Conservation (phyloP, 2,797 vertebrate species). For the Urosaurus nigricauda region DNA sequence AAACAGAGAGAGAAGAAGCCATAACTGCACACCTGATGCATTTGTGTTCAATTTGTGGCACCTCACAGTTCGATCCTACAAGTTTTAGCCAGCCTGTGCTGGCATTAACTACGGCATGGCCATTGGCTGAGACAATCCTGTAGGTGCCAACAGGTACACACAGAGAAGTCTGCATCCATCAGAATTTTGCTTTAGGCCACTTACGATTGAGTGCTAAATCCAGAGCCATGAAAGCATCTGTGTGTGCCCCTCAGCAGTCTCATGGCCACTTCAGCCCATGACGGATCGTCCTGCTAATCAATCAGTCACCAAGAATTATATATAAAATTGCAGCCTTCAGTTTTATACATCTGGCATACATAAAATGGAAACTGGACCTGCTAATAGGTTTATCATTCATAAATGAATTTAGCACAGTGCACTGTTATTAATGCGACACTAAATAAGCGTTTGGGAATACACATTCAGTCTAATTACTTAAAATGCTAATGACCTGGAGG, state of each 20-base stretch:
- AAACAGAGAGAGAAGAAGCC: too few relatives aligned
- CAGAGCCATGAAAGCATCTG: background rate
- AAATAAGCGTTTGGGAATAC: conserved; percentile 66
- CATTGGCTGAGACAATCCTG: background rate
- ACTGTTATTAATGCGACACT: conserved; percentile 65
- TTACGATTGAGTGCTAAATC: background rate
- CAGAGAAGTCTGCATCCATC: background rate
- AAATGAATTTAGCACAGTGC: conserved; percentile 53
- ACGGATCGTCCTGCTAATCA: background rate
- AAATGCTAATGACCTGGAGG: conserved; percentile 62
- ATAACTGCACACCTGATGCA: background rate
- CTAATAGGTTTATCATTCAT: conserved; percentile 7
- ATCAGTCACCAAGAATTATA: background rate
- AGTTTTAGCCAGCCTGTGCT: background rate
- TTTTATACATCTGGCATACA: background rate
- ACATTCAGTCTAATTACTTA: conserved; percentile 64
- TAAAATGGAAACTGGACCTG: background rate
- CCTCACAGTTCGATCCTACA: background rate
- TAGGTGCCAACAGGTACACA: background rate
- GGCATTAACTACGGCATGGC: background rate
- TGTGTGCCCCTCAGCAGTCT: background rate
- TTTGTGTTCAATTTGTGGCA: background rate
- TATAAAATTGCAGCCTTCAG: background rate
- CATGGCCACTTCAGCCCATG: background rate
- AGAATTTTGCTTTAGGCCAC: background rate